These are phyloP conservation scores for Hirtodrosophila alboralis DNA, from an alignment of 2,888 invertebrate species.

Conservation along the genomic window DNA sequence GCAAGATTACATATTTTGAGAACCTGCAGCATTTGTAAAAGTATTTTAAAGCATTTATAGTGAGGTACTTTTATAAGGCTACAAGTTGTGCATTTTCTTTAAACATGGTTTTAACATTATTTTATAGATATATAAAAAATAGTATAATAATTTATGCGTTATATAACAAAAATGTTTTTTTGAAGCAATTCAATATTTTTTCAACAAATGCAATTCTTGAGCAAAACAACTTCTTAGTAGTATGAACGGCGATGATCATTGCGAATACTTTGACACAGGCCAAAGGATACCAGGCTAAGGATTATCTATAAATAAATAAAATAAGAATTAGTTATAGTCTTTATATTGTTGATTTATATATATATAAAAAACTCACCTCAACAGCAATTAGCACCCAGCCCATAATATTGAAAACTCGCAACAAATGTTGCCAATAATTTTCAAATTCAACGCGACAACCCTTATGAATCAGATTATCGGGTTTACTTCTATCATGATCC, in stretches of 20 bases:
- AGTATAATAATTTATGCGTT: conserved; percentile 33
- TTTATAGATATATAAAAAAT: conserved; percentile 17
- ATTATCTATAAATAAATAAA: conserved; percentile 79
- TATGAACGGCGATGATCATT: conserved; percentile 90
- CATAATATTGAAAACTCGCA: conserved; percentile 70
- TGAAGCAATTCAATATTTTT: conserved; percentile 35
- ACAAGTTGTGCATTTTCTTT: neutral
- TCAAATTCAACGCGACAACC: conserved; percentile 78
- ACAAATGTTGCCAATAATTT: conserved; percentile 73
- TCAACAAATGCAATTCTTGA: conserved; percentile 43
- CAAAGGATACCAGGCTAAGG: conserved; percentile 92
- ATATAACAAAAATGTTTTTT: conserved; percentile 10
- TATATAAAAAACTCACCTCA: conserved; percentile 59
- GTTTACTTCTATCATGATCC: conserved; percentile 61
- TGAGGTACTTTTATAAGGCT: conserved; percentile 10
- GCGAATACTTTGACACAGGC: conserved; percentile 93
- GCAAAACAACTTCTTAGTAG: conserved; percentile 84
- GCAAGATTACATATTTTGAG: conserved; percentile 4
- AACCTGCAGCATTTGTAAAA: conserved; percentile 7
- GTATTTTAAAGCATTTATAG: conserved; percentile 5
- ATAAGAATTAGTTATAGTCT: neutral
- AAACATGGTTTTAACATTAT: neutral
- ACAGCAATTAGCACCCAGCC: conserved; percentile 63
- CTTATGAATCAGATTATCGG: conserved; percentile 70
- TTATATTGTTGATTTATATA: neutral